Percentiles rank a stretch among this genome's conserved stretches.
phyloP scores from a whole-genome alignment of 2,888 invertebrate genomes.

The Zaprionus obscuricornis region DNA sequence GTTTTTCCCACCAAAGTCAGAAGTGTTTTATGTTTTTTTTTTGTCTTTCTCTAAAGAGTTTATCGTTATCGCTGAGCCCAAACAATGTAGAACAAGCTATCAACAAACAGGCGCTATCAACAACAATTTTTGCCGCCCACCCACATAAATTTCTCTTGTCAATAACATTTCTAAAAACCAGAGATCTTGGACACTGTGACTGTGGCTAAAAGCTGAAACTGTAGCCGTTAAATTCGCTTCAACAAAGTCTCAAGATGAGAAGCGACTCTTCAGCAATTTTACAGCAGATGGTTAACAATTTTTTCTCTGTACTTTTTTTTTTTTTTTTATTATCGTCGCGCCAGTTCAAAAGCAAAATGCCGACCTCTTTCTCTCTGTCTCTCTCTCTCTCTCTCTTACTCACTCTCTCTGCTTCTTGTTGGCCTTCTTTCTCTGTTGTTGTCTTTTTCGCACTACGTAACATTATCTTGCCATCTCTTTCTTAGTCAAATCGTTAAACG shows the following conservation, averaged over 20 bases:
- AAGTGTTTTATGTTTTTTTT: conserved; percentile 6
- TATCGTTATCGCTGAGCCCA: conserved; percentile 39
- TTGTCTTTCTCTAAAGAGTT: too few relatives aligned
- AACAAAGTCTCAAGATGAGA: too few relatives aligned
- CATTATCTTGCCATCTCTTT: conserved; percentile 2
- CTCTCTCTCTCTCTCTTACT: conserved; percentile 8
- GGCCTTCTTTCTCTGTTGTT: neutral
- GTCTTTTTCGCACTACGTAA: conserved; percentile 4
- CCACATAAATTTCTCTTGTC: conserved; percentile 36
- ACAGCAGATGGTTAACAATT: too few relatives aligned
- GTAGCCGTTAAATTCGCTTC: too few relatives aligned
- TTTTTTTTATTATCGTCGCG: too few relatives aligned
- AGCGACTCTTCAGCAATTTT: too few relatives aligned
- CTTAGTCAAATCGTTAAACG: conserved; percentile 72
- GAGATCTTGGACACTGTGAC: too few relatives aligned
- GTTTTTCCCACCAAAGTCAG: conserved; percentile 41
- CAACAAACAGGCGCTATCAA: conserved; percentile 65
- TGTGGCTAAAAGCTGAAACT: too few relatives aligned
- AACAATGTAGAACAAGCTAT: conserved; percentile 60
- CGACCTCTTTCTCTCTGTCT: conserved; percentile 28
- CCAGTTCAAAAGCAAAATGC: conserved; percentile 50
- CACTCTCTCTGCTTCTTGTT: neutral
- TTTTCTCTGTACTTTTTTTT: too few relatives aligned
- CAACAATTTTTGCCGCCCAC: conserved; percentile 59
- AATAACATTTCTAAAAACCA: too few relatives aligned